Base-by-base conservation (phyloP, 2,888 invertebrate species). In the Chymomyza fuscimana region DNA sequence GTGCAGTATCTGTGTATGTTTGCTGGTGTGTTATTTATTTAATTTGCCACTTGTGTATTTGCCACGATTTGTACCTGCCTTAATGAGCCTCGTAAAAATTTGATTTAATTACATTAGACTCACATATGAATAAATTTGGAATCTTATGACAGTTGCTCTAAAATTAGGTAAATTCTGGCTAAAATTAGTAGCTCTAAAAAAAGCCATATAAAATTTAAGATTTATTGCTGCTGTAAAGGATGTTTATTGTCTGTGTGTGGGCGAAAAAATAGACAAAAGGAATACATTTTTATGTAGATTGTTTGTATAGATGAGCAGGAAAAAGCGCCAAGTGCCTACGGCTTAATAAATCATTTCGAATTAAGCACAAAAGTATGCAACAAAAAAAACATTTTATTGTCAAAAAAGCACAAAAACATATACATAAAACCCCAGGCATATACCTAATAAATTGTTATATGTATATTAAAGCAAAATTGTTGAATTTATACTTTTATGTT, bases 81-180 rank as follows among this genome's bases (percentile, higher is more conserved):
- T 78, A 87, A 82, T 82, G 87, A 82, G 81, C 61, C 76, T 61
- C 78, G 86, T 86, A 63, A 65, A 86, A 87, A 73, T 88, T 87
- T 78, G 86, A 87, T 82, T 86, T 87, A 82, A 82, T 86, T 77
- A 82, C 70, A 69, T 46, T 82, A 65, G 74, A 69, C 66, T 60
- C 64, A 66, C 73, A 70, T 76, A 70, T 72, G 51, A 15, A 16
- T 51, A 16, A 1, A 76, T 82, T 65, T 19, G 25, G 40, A 25
- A 60, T 51, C 87, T 87, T 82, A 82, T 68, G 69, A 64, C 22
- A 51, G 25, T 25, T 12, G 36, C 36, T 36, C 36, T 7, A 36
- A 36, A 36, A 36, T 36, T 6, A 6, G 9, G 7, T 36, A 36
- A 9, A 36, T 25, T 36, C 36, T 36, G 36, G 36, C 36, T 36